Percentiles rank a stretch among this genome's conserved stretches.
phyloP scores from a whole-genome alignment of 2,888 invertebrate species.

The Tenthredo livida region DNA sequence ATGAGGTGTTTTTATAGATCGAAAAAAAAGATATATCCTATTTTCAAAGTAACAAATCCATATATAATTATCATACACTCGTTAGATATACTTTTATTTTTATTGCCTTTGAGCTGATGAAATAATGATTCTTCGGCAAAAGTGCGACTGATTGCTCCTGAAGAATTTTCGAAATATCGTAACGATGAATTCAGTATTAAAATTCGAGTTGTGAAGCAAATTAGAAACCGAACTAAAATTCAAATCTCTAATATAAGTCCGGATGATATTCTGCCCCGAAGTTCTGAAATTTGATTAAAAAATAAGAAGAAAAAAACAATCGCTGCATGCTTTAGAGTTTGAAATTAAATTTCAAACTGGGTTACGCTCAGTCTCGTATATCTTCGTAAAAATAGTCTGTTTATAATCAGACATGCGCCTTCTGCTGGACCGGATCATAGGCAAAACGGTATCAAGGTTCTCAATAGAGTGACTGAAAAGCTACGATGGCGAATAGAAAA shows the following conservation, averaged over 20 bases:
- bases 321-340: background rate
- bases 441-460: background rate
- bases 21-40: background rate
- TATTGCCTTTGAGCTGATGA: background rate
- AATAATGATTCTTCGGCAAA: background rate
- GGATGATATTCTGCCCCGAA: background rate
- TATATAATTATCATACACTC: no score
- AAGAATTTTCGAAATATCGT: background rate
- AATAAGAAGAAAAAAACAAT: background rate
- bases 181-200: no score
- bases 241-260: background rate
- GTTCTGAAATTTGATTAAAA: background rate
- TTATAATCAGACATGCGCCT: background rate
- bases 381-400: constrained; percentile 22
- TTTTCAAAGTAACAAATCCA: background rate
- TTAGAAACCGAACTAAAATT: background rate
- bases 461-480: background rate
- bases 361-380: constrained; percentile 7
- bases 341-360: constrained; percentile 12
- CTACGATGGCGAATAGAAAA: background rate
- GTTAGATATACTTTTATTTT: background rate
- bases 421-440: background rate
- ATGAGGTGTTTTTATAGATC: background rate
- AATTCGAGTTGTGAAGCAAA: background rate
- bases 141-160: background rate